These are phyloP conservation scores for Bolinopsis microptera DNA, from an alignment of 37 sponge, comb jelly and placozoan species.

Conservation along the genomic window DNA sequence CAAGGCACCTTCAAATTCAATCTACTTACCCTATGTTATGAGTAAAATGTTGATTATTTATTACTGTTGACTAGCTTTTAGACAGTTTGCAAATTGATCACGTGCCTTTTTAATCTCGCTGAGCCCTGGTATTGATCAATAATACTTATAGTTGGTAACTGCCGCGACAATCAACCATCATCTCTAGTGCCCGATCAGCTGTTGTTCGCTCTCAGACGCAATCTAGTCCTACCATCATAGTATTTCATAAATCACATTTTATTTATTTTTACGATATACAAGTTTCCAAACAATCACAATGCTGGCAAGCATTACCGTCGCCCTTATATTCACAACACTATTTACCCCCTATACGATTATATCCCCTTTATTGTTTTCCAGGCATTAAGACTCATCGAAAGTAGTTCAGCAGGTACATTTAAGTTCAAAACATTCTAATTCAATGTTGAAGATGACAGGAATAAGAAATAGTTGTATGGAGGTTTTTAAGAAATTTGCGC, in stretches of 20 bases:
- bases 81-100: not conserved
- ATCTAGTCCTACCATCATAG: not conserved
- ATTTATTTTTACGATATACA: not conserved
- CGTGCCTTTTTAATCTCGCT: not conserved
- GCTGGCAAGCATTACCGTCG: too few relatives aligned
- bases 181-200: not conserved
- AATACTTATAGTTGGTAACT: too few relatives aligned
- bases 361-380: too few relatives aligned
- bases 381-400: too few relatives aligned
- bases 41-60: not conserved
- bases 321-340: too few relatives aligned
- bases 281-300: not conserved
- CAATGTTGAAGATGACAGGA: too few relatives aligned
- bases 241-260: not conserved
- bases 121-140: not conserved
- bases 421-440: too few relatives aligned
- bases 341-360: too few relatives aligned
- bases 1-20: not conserved
- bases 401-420: too few relatives aligned
- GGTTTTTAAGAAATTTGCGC: too few relatives aligned
- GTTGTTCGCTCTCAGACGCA: not conserved
- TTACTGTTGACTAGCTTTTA: not conserved
- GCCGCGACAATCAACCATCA: not conserved
- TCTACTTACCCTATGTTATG: not conserved
- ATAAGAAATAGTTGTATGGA: too few relatives aligned